Base-by-base conservation (phyloP, 2,113 vertebrate species). In the Lophura nycthemera region DNA sequence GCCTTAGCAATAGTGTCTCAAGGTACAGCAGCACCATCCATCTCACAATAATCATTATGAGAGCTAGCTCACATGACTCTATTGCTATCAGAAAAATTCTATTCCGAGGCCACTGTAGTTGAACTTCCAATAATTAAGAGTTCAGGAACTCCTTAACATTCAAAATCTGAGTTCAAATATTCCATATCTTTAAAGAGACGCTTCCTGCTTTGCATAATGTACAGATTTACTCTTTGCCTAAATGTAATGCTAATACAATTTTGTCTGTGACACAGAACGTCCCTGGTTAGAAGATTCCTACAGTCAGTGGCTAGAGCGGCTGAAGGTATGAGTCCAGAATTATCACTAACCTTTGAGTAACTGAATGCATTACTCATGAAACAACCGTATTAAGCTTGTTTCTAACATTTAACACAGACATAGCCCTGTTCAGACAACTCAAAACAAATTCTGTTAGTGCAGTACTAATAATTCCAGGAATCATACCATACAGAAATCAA, bases 201-300 rank as follows among this genome's bases (percentile, higher is more conserved):
- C 27, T 27, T 45, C 34, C n/a, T 78, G 80, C 60, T 74, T 52
- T 56, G 47, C 11, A 0, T n/a, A 8, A 2, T 1, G 17, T 75
- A 42, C 74, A 56, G 63, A 76, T 4, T 50, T 19, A 2, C 29
- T 21, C 2, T 11, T 77, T 74, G 88, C 45, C 76, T 52, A 2
- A 34, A n/a, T 29, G 65, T 64, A 50, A 15, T 3, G 7, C 93
- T 96, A 69, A 96, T 48, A 0, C 6, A 13, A 8, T 65, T 92
- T 87, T 95, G 40, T 95, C 76, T 89, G 71, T 83, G 73, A 48
- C 50, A 8, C 97, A 99, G 99, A 98, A 90, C 98, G 99, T 3
- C 99, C 99, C 6, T 99, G 99, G 99, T 98, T 99, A 1, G 97
- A 99, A 66, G 99, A 99, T 86, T 98, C 98, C 76, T 99, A 99